phyloP scores from a whole-genome alignment of 2,797 vertebrate genomes.

The Trachops cirrhosus region DNA sequence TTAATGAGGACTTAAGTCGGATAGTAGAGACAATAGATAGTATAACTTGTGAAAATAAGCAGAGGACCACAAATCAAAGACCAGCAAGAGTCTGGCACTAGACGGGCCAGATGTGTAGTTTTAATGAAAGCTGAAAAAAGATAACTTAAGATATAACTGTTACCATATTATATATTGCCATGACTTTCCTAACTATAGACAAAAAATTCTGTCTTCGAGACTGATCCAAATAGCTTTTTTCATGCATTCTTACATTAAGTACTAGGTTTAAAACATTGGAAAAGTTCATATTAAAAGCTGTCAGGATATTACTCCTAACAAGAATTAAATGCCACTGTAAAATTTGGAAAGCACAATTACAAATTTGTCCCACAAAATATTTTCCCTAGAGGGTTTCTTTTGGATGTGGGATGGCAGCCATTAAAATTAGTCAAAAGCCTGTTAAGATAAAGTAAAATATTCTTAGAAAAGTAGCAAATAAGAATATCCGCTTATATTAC shows the following conservation, averaged over 20 bases:
- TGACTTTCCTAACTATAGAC: not conserved
- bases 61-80: not conserved
- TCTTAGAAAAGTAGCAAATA: not conserved
- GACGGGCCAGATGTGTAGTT: not conserved
- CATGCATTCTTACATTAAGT: not conserved
- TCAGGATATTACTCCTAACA: not conserved
- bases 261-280: constrained; percentile 18
- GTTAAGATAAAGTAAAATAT: constrained; percentile 18
- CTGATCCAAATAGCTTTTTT: not conserved
- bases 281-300: constrained; percentile 8
- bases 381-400: not conserved
- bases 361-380: not conserved
- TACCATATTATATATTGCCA: not conserved
- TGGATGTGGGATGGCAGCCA: not conserved
- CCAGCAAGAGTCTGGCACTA: not conserved
- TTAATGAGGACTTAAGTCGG: constrained; percentile 12
- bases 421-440: constrained; percentile 20
- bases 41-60: constrained; percentile 20
- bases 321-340: constrained; percentile 4
- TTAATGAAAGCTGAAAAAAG: not conserved
- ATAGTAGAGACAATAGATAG: not conserved
- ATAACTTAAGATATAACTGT: not conserved
- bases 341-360: constrained; percentile 31
- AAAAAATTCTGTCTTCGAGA: not conserved
- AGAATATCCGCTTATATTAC: not conserved